Evolutionary conservation across 2,113 vertebrate genomes (phyloP), one percentile per base, ranked within the genome.

Genomic region (Oncorhynchus tshawytscha): DNA sequence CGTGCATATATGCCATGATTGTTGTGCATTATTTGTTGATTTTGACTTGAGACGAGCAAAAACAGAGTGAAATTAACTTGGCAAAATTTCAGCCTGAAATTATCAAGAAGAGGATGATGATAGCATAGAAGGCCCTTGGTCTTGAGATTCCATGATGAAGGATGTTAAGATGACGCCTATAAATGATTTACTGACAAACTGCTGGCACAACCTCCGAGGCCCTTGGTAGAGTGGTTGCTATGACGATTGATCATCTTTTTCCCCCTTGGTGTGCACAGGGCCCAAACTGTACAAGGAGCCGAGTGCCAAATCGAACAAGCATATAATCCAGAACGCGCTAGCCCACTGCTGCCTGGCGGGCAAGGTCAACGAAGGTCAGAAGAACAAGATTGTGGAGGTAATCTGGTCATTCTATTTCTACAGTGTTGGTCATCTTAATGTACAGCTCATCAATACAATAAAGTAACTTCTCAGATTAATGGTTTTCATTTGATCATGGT

Each of bases 311-410:
- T 99, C 97, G 59, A 99, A 99, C 88, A 99, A 99, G 79, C 96
- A 99, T 80, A 99, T 99, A 27, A 97, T 99, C 88, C 97, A 99
- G 78, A 99, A 99, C 71, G 98, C 97, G 0, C 86, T 99, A 83
- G 93, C 97, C 67, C 96, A 99, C 87, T 99, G 98, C 92, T 99
- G 98, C 90, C 90, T 99, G 88, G 98, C 98, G 82, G 98, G 98
- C 71, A 99, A 96, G 91, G 98, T 99, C 78, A 99, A 99, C 65
- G 97, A 99, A 92, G 96, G 95, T 71, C 98, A 97, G 88, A 99
- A 99, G 93, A 98, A 96, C 87, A 99, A 96, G 87, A 99, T 99
- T 88, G 80, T 99, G 83, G 97, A 99, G 97, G 98, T 99, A 93
- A 95, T 87, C 39, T 24, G n/a, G 1, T 62, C 12, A 54, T 54